A percentile compares a stretch with the other conserved stretches of the same genome.
Conservation (phyloP, 2,113 vertebrate genomes). For the Dinomys branickii region DNA sequence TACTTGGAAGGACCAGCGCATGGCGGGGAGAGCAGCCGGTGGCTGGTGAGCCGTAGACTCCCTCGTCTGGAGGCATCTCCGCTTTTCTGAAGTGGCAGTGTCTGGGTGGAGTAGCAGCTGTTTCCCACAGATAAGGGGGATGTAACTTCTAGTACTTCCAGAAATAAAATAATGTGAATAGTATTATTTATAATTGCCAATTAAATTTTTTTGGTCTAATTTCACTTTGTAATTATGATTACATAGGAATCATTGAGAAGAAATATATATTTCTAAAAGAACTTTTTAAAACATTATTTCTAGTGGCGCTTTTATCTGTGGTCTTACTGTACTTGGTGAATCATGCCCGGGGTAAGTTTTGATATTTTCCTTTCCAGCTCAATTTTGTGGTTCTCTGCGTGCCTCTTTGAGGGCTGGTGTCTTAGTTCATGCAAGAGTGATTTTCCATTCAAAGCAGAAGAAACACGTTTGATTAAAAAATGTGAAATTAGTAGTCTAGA, state of each 20-base stretch:
- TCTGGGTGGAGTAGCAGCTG: neutral
- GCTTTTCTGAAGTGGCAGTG: neutral
- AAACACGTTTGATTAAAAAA: neutral
- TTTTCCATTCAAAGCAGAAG: neutral
- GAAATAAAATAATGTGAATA: neutral
- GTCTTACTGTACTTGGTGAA: conserved; percentile 94
- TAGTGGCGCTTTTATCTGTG: conserved; percentile 93
- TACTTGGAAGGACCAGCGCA: neutral
- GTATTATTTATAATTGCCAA: conserved; percentile 4
- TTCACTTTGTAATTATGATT: neutral
- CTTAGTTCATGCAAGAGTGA: neutral
- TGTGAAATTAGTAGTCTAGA: neutral
- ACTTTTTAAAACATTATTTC: neutral
- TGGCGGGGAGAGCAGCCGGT: neutral
- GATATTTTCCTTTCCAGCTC: neutral
- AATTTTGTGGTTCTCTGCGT: neutral
- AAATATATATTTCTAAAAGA: neutral
- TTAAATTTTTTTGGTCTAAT: neutral
- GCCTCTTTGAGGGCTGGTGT: neutral
- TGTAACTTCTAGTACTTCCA: neutral
- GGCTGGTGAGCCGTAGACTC: fast-evolving
- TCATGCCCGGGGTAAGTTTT: conserved; percentile 87
- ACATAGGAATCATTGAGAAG: neutral
- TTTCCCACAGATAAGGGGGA: neutral
- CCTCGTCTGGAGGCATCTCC: neutral